Percentiles rank a stretch among this genome's conserved stretches.
These are phyloP conservation scores for Synanthedon vespiformis DNA, from an alignment of 2,888 invertebrate genomes.

Conservation along the genomic window DNA sequence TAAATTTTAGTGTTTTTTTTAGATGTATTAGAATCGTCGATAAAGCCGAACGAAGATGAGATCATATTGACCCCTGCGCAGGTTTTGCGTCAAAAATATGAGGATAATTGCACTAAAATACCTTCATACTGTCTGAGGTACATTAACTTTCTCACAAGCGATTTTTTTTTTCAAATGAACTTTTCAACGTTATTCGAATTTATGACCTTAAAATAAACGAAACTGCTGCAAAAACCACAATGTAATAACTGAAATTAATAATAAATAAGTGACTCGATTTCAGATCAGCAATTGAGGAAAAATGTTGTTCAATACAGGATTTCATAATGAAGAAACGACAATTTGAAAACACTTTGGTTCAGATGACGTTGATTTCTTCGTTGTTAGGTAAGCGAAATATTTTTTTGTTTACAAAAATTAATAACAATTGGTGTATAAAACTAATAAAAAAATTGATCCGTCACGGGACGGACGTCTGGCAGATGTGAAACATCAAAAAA, in stretches of 20 bases:
- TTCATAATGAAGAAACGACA: conserved; percentile 30
- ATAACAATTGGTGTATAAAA: no score
- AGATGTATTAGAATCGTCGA: neutral
- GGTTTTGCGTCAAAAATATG: neutral
- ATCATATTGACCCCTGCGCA: neutral
- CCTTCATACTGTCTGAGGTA: neutral
- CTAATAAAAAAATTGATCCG: no score
- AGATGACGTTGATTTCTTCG: conserved; percentile 32
- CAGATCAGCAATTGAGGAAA: conserved; percentile 28
- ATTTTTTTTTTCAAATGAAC: no score
- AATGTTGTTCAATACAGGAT: conserved; percentile 23
- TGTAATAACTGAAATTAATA: no score
- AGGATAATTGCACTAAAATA: neutral
- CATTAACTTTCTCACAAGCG: neutral
- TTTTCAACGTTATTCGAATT: no score
- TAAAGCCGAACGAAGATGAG: neutral
- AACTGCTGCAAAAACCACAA: no score
- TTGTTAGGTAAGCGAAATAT: conserved; percentile 31
- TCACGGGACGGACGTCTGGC: no score
- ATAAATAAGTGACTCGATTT: conserved; percentile 1
- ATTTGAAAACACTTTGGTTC: conserved; percentile 26
- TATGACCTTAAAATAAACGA: no score
- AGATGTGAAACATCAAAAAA: no score
- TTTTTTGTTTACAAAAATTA: no score
- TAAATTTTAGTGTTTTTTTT: neutral